These are phyloP conservation scores for Acrobasis repandana DNA, from an alignment of 2,888 invertebrate genomes.

Conservation along the genomic window DNA sequence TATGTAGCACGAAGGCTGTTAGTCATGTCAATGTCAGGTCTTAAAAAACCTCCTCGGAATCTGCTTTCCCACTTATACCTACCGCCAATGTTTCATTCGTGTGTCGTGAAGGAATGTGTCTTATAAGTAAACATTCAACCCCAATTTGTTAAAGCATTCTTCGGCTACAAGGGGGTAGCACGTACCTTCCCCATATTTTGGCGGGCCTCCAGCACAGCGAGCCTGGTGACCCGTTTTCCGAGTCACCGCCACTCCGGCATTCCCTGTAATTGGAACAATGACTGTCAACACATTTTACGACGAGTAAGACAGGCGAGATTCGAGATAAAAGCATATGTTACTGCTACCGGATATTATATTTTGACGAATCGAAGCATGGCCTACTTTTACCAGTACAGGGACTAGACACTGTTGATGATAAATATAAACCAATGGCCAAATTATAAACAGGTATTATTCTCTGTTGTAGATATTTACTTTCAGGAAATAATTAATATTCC, in stretches of 20 bases:
- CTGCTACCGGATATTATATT: not conserved
- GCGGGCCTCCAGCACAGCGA: constrained; percentile 34
- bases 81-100: too few relatives aligned
- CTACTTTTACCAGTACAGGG: not conserved
- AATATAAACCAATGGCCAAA: not conserved
- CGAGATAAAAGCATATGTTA: not conserved
- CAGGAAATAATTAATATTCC: too few relatives aligned
- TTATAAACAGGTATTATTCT: too few relatives aligned
- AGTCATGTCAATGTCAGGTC: too few relatives aligned
- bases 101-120: too few relatives aligned
- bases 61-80: too few relatives aligned
- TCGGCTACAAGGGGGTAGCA: not conserved
- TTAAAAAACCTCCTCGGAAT: too few relatives aligned
- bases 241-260: constrained; percentile 25
- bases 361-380: not conserved
- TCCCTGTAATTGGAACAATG: constrained; percentile 27
- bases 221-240: constrained; percentile 32
- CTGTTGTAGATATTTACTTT: too few relatives aligned
- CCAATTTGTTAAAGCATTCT: too few relatives aligned
- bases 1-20: too few relatives aligned
- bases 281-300: constrained; percentile 28
- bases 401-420: not conserved
- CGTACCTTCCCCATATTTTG: constrained; percentile 32
- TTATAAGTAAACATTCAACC: too few relatives aligned
- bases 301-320: not conserved